Percentiles rank a stretch among this genome's conserved stretches.
These are phyloP conservation scores for Hemithea aestivaria DNA, from an alignment of 2,888 invertebrate species.

Conservation along the genomic window DNA sequence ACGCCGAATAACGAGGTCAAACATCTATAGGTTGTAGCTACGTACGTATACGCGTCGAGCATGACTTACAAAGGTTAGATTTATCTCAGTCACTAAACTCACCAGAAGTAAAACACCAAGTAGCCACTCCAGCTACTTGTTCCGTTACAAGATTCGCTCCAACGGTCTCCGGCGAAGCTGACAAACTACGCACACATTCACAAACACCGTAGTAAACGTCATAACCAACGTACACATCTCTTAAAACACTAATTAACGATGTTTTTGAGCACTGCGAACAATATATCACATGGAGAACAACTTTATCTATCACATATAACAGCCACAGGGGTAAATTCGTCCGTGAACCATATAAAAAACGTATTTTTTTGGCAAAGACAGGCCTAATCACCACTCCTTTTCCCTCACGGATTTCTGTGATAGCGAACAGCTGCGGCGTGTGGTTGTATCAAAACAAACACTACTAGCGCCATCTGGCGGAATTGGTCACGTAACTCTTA, in stretches of 20 bases:
- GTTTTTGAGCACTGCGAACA: slow-evolving; percentile 56
- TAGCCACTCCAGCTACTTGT: slow-evolving; percentile 43
- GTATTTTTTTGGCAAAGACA: slow-evolving; percentile 67
- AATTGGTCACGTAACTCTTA: background rate
- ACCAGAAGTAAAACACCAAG: slow-evolving; percentile 62
- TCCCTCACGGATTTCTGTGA: slow-evolving; percentile 76
- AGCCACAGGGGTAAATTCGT: slow-evolving; percentile 47
- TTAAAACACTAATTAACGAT: slow-evolving; percentile 63
- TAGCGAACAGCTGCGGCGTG: slow-evolving; percentile 78
- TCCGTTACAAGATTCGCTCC: slow-evolving; percentile 75
- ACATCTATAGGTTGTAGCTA: slow-evolving; percentile 13
- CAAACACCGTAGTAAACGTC: slow-evolving; percentile 69
- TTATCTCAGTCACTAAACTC: slow-evolving; percentile 58
- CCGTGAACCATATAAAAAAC: slow-evolving; percentile 69
- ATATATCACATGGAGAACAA: slow-evolving; percentile 55
- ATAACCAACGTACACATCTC: slow-evolving; percentile 70
- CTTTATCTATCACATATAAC: slow-evolving; percentile 51
- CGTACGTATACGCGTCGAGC: slow-evolving; percentile 38
- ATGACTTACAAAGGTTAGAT: slow-evolving; percentile 55
- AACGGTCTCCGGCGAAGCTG: slow-evolving; percentile 71
- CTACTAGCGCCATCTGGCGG: slow-evolving; percentile 55
- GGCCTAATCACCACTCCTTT: slow-evolving; percentile 78
- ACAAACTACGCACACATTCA: slow-evolving; percentile 63
- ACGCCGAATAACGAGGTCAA: slow-evolving; percentile 59
- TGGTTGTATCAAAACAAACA: slow-evolving; percentile 73